These are phyloP conservation scores for Eleginops maclovinus DNA, from an alignment of 2,113 vertebrate genomes.

Conservation along the genomic window DNA sequence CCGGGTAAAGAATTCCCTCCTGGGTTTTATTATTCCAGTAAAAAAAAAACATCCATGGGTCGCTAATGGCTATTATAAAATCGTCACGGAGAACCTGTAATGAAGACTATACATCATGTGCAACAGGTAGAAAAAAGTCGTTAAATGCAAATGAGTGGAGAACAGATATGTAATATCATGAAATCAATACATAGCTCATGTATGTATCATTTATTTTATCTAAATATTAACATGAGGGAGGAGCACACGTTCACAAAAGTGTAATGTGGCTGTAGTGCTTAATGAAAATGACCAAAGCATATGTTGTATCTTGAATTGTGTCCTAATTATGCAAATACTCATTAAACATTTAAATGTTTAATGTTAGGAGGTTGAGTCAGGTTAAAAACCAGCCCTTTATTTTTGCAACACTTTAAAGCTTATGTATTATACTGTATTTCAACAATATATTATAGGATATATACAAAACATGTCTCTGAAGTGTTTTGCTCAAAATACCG, in stretches of 20 bases:
- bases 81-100: neutral
- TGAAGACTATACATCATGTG: neutral
- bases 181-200: constrained; percentile 4
- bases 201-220: constrained; percentile 5
- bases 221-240: constrained; percentile 2
- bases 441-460: too few relatives aligned
- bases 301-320: neutral
- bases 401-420: neutral
- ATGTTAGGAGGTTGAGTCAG: neutral
- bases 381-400: constrained; percentile 3
- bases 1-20: neutral
- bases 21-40: constrained; percentile 3
- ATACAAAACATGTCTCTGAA: too few relatives aligned
- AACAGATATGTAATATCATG: constrained; percentile 8
- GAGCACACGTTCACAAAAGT: neutral
- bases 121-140: constrained; percentile 6
- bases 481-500: too few relatives aligned
- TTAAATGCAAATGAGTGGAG: constrained; percentile 2
- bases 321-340: neutral
- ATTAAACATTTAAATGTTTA: constrained; percentile 15
- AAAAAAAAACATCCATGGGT: neutral
- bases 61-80: neutral
- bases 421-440: too few relatives aligned
- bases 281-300: neutral
- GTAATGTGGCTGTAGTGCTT: neutral